Evolutionary conservation across 2,797 vertebrate species (phyloP).

Genomic region (Argentina silus): DNA sequence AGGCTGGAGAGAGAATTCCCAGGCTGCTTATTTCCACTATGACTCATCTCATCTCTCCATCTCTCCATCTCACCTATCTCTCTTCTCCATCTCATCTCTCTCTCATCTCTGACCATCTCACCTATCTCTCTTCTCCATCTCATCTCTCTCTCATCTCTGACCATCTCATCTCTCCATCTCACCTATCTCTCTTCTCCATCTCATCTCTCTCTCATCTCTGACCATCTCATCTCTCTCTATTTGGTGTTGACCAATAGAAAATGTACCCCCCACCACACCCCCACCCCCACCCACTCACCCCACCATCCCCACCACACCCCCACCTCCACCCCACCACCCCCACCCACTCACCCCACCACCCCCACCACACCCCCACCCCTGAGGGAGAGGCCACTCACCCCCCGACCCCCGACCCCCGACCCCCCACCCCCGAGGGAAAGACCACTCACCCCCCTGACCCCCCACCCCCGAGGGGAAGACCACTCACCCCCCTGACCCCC

Average conservation of each 20-base stretch:
- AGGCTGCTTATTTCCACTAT: no score
- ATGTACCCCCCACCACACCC: neutral
- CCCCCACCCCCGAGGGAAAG: no score
- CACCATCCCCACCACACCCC: neutral
- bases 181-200: neutral
- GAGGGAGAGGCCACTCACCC: no score
- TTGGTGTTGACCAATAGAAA: no score
- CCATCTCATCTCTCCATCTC: neutral
- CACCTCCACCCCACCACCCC: neutral
- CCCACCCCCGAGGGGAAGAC: neutral
- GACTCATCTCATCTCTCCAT: no score
- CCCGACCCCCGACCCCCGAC: no score
- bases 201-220: neutral
- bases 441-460: no score
- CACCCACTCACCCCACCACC: no score
- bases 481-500: conserved; percentile 75
- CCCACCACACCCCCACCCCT: no score
- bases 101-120: neutral
- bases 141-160: neutral
- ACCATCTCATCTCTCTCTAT: no score
- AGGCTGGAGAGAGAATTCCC: no score
- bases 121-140: neutral
- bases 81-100: neutral
- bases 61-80: no score
- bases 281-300: neutral